Evolutionary conservation across 2,797 vertebrate genomes (phyloP), one percentile per base, ranked within the genome.

Genomic region (Sardinella longiceps): DNA sequence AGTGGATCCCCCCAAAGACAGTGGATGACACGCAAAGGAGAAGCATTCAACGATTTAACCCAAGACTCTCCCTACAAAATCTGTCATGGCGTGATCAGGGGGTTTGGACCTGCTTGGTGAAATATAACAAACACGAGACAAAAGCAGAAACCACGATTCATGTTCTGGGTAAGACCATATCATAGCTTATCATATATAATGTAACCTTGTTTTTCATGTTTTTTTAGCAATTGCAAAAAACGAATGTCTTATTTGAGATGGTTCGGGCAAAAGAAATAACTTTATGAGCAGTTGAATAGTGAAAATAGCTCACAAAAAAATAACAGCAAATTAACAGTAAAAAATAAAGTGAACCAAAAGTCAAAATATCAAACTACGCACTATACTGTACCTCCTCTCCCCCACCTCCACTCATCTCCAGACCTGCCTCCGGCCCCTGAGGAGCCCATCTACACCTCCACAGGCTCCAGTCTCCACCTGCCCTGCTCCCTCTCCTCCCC

Each of bases 111-210:
- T 95, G 94, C 85, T 80, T 90, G 20, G 81, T 93, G 5, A 1
- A 0, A 0, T 5, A 45, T 2, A 0, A 15, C 0, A 0, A 0
- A 0, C 53, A n/a, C 11, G 0, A 63, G 58, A 2, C 18, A 0
- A 0, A 0, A 0, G 85, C 80, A 6, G 33, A 0, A 3, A 11
- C 91, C 15, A 6, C 0, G 25, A 83, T 95, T 5, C 39, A 0
- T 0, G 88, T 96, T 48, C n/a, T 94, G 6, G 93, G 95, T 95
- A 80, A 92, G 94, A 18, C 23, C 45, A 2, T 86, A 70, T 84
- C 63, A 77, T 14, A 53, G 18, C 46, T 6, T 1, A 48, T 53
- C n/a, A n/a, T n/a, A n/a, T n/a, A n/a, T n/a, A n/a, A n/a, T n/a
- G n/a, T n/a, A n/a, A n/a, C n/a, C n/a, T n/a, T n/a, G n/a, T n/a